A percentile compares a stretch with the other conserved stretches of the same genome.
These are phyloP conservation scores for zebrafish (Danio rerio) DNA, from an alignment of 2,113 vertebrate species.

Conservation along the genomic window GRCz12tu NC_133193.1:9932001-9932500, in stretches of 20 bases:
- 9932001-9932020: conserved; percentile 25
- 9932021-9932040: conserved; percentile 16
- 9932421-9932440: not conserved
- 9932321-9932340: not conserved
- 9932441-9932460: not conserved
- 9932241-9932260: conserved; percentile 2
- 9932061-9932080: conserved; percentile 1
- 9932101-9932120: conserved; percentile 5
- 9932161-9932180: not conserved
- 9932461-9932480: too few species aligned
- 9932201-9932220: conserved; percentile 20
- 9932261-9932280: conserved; percentile 31
- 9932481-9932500: too few species aligned
- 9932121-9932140: conserved; percentile 23
- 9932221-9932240: conserved; percentile 26
- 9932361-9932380: not conserved
- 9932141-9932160: conserved; percentile 23
- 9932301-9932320: not conserved
- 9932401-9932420: not conserved
- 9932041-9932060: conserved; percentile 11
- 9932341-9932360: conserved; percentile 1
- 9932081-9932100: not conserved
- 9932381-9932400: conserved; percentile 35
- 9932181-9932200: not conserved
- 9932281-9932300: conserved; percentile 27